Evolutionary conservation across 2,888 invertebrate species (phyloP).

Genomic region (Heteropelma amictum): DNA sequence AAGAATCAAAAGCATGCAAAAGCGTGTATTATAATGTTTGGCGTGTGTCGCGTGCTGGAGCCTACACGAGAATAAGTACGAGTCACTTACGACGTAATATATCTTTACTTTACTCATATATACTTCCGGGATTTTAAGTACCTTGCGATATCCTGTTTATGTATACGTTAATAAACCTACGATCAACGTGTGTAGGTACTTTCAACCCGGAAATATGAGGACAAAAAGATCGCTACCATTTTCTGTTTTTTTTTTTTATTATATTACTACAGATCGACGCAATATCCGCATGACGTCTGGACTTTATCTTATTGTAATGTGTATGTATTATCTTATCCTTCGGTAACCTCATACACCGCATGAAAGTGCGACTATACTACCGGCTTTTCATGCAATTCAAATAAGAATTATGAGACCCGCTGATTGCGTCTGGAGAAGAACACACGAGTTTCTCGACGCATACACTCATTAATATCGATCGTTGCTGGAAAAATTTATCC

Average conservation of each 20-base stretch:
- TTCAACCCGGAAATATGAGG: constrained; percentile 31
- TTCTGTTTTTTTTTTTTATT: background rate
- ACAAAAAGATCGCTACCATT: background rate
- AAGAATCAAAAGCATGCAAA: constrained; percentile 12
- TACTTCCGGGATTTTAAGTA: constrained; percentile 47
- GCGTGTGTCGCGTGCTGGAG: too few relatives aligned
- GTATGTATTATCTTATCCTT: background rate
- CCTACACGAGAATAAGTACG: constrained; percentile 27
- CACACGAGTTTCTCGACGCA: too few relatives aligned
- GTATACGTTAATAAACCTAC: background rate
- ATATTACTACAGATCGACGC: constrained; percentile 9
- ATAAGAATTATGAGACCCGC: constrained; percentile 2
- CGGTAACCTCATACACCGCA: background rate
- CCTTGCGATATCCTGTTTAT: background rate
- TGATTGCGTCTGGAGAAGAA: too few relatives aligned
- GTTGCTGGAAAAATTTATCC: too few relatives aligned
- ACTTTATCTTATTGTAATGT: background rate
- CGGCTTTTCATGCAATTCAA: constrained; percentile 23
- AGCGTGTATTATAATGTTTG: constrained; percentile 8
- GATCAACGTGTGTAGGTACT: background rate
- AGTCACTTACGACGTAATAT: background rate
- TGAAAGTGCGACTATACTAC: constrained; percentile 26
- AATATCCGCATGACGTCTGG: background rate
- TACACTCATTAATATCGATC: too few relatives aligned
- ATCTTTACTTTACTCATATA: background rate